These are phyloP conservation scores for Scrobipalpa costella DNA, from an alignment of 2,888 invertebrate genomes.

Conservation along the genomic window DNA sequence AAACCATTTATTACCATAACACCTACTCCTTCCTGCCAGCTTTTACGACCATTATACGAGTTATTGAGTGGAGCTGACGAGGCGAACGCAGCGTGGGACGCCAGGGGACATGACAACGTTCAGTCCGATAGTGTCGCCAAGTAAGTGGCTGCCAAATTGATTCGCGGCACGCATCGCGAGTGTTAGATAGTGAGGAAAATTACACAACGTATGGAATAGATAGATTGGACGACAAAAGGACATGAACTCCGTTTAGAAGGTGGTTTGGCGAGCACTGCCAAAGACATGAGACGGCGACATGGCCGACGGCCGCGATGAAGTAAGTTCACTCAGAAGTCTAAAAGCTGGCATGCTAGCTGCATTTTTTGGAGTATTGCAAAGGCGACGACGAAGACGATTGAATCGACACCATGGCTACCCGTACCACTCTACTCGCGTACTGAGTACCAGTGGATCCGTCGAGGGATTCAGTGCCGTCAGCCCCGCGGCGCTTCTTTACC, in stretches of 20 bases:
- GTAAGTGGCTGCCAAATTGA: neutral
- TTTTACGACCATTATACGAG: neutral
- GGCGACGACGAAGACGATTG: too few relatives aligned
- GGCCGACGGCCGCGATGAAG: too few relatives aligned
- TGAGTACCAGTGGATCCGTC: constrained; percentile 88
- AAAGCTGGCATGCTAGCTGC: too few relatives aligned
- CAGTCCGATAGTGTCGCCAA: neutral
- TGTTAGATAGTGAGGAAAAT: neutral
- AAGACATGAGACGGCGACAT: too few relatives aligned
- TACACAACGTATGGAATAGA: neutral
- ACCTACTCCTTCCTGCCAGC: neutral
- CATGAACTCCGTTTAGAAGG: too few relatives aligned
- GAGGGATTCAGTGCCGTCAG: constrained; percentile 87
- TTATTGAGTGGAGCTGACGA: neutral
- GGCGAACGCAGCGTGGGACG: neutral
- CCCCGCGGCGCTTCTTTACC: constrained; percentile 64
- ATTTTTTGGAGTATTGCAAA: too few relatives aligned
- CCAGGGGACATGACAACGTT: neutral
- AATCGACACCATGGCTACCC: too few relatives aligned
- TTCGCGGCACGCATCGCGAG: neutral
- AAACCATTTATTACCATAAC: neutral
- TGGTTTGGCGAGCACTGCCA: too few relatives aligned
- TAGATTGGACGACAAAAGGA: neutral
- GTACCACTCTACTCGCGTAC: too few relatives aligned
- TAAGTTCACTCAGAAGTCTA: too few relatives aligned